These are phyloP conservation scores for Lumbricus terrestris DNA, from an alignment of 2,888 invertebrate genomes.

Conservation along the genomic window DNA sequence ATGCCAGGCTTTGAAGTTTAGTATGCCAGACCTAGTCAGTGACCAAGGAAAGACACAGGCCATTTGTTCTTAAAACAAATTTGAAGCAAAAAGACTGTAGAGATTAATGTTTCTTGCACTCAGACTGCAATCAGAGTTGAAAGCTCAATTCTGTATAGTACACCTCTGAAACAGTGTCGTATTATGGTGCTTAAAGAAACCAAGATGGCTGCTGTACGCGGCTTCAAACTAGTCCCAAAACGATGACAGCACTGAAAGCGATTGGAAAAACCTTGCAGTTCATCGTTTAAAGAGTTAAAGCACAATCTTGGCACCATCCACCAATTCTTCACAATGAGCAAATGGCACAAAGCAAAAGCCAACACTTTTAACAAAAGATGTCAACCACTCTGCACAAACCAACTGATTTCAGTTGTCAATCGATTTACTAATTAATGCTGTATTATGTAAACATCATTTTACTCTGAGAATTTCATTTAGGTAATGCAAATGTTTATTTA, in stretches of 20 bases:
- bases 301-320: too few relatives aligned
- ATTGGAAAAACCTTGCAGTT: too few relatives aligned
- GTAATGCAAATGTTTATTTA: background rate
- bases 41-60: background rate
- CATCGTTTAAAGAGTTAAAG: too few relatives aligned
- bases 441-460: background rate
- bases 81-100: background rate
- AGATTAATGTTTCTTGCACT: background rate
- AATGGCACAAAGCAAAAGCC: background rate
- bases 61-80: background rate
- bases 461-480: background rate
- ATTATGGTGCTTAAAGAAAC: background rate
- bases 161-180: background rate
- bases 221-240: background rate
- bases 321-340: background rate
- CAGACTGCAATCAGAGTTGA: background rate
- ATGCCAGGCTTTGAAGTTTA: background rate
- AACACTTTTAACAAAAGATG: background rate
- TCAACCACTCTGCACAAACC: background rate
- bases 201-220: background rate
- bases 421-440: background rate
- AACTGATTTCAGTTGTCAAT: background rate
- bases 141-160: background rate
- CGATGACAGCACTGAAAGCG: too few relatives aligned
- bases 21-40: background rate